Base-by-base conservation (phyloP, 2,797 vertebrate species). In the Tinamus major region DNA sequence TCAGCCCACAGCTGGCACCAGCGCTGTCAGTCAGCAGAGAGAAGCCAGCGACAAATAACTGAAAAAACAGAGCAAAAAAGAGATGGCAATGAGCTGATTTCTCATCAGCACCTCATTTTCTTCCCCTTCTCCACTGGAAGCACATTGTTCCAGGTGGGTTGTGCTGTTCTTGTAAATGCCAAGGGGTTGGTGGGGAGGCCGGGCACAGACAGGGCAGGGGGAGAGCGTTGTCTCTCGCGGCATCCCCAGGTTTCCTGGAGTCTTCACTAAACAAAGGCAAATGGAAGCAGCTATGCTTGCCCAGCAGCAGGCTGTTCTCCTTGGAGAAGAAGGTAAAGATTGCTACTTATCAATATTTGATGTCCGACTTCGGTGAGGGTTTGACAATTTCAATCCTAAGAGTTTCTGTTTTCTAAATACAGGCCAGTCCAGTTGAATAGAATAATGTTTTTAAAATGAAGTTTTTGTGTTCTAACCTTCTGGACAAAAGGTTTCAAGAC, bases 1-100 rank as follows among this genome's bases (percentile, higher is more conserved):
- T 97, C 94, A 97, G 87, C 83, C 46, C 81, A 92, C 96, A 97
- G 96, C 97, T 97, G 97, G 84, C 94, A 48, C 39, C 42, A 76
- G 78, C 87, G 67, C 69, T 96, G 93, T 95, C 95, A 92, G 78
- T 95, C 89, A 95, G 86, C 96, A 94, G 92, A 93, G 75, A 77
- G 58, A 96, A 94, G 68, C 79, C 71, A 95, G 80, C 94, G 91
- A 96, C 95, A 96, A 95, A 94, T 95, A 96, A 93, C 51, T 91
- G 95, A 94, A 94, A 94, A 96, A 82, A 63, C 67, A 23, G 16
- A 93, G 92, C 96, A 91, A 92, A 94, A 96, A 92, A 70, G 86
- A 89, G 85, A 96, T 87, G 94, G 97, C 95, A 97, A 94, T 95
- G 94, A 96, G 65, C 92, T 95, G 95, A 92, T 95, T 95, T 94